A percentile compares a stretch with the other conserved stretches of the same genome.
phyloP scores from a whole-genome alignment of 1,140 invertebrate genomes.

The Diorhabda elongata region DNA sequence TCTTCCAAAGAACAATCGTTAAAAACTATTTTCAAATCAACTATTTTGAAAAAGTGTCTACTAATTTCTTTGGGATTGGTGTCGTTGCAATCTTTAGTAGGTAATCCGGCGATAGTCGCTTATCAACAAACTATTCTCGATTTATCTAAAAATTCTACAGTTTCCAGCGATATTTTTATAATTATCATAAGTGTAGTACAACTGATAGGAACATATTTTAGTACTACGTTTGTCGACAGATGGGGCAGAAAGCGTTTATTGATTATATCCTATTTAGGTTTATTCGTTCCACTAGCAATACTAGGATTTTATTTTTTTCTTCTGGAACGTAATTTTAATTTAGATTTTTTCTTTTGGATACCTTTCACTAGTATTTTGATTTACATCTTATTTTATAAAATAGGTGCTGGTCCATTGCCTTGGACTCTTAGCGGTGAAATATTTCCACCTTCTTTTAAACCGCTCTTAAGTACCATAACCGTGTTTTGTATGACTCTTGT shows the following conservation, averaged over 20 bases:
- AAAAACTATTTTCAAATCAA: not conserved
- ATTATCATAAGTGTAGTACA: conserved; percentile 73
- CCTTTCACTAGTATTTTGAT: conserved; percentile 27
- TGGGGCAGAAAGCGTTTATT: conserved; percentile 68
- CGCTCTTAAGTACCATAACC: not conserved
- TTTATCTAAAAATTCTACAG: conserved; percentile 51
- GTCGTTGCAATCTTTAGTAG: conserved; percentile 69
- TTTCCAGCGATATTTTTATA: conserved; percentile 59
- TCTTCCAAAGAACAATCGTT: not conserved
- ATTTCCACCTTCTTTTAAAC: conserved; percentile 68
- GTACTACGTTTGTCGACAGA: conserved; percentile 68
- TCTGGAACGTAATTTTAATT: conserved; percentile 11
- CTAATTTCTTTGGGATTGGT: conserved; percentile 61
- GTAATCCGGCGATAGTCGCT: conserved; percentile 79
- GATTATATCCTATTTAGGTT: conserved; percentile 61
- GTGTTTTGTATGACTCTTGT: conserved; percentile 67
- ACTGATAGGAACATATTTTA: conserved; percentile 60
- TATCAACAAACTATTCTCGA: conserved; percentile 70
- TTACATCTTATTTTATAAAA: conserved; percentile 26
- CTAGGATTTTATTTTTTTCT: conserved; percentile 33
- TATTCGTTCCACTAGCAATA: conserved; percentile 42
- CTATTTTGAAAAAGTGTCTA: not conserved
- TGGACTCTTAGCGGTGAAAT: conserved; percentile 81
- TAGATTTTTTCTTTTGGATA: conserved; percentile 26
- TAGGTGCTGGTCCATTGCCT: conserved; percentile 71